These are phyloP conservation scores for Buceros bicornis DNA, from an alignment of 2,797 vertebrate species.

Conservation along the genomic window DNA sequence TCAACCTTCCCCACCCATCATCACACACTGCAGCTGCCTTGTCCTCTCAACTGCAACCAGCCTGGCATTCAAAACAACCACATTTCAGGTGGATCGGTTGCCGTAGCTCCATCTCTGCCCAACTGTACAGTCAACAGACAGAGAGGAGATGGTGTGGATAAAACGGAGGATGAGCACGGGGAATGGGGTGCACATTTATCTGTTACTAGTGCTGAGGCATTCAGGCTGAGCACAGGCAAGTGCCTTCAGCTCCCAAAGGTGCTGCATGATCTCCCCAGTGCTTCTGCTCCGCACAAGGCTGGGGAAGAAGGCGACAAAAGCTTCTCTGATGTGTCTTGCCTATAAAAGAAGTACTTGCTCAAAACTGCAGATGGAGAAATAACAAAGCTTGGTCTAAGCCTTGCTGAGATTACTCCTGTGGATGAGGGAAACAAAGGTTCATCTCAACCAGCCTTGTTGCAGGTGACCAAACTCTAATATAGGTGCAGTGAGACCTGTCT, in stretches of 20 bases:
- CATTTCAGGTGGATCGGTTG: not conserved
- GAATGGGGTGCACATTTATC: not conserved
- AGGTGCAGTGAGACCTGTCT: not conserved
- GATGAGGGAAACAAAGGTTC: not conserved
- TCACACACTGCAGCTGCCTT: not conserved
- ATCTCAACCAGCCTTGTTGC: not conserved
- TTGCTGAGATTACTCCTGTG: not conserved
- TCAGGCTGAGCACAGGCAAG: not conserved
- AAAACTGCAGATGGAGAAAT: not conserved
- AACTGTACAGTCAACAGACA: not conserved
- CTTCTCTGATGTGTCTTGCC: not conserved
- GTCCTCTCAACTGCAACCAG: not conserved
- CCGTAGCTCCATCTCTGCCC: not conserved
- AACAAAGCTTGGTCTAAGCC: not conserved
- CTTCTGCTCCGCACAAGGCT: not conserved
- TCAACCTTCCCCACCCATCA: not conserved
- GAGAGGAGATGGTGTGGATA: not conserved
- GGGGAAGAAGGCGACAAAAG: not conserved
- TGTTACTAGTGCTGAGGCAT: not conserved
- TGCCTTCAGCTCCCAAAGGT: not conserved
- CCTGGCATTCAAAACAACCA: not conserved
- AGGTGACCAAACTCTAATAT: not conserved
- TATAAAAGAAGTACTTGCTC: not conserved
- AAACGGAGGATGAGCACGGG: not conserved
- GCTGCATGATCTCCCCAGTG: not conserved